Evolutionary conservation across 2,797 vertebrate genomes (phyloP).

Genomic region (Smutsia temminckii): DNA sequence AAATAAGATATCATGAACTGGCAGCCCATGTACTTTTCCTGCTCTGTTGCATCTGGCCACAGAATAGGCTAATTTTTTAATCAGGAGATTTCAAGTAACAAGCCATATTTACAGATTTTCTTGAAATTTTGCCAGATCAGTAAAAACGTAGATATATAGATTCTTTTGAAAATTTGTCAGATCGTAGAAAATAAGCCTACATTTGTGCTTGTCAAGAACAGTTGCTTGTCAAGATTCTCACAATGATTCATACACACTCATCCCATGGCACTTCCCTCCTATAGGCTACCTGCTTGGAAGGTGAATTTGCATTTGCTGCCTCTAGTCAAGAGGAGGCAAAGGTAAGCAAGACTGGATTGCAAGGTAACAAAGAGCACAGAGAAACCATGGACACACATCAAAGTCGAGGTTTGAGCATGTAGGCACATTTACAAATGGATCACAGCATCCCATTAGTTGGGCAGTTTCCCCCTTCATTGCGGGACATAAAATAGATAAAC

Average conservation of each 20-base stretch:
- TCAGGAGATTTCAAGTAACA: conserved; percentile 12
- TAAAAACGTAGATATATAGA: background rate
- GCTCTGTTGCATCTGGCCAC: background rate
- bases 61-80: conserved; percentile 31
- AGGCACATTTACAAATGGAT: conserved; percentile 72
- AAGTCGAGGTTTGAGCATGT: conserved; percentile 27
- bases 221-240: background rate
- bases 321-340: background rate
- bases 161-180: conserved; percentile 34
- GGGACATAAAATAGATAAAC: conserved; percentile 82
- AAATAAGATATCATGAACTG: background rate
- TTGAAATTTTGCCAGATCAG: background rate
- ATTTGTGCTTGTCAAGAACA: background rate
- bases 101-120: background rate
- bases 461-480: conserved; percentile 44
- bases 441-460: conserved; percentile 76
- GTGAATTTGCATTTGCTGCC: conserved; percentile 2
- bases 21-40: background rate
- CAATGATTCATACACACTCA: background rate
- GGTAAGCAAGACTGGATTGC: conserved; percentile 8
- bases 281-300: conserved; percentile 19
- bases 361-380: conserved; percentile 61
- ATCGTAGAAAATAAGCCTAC: conserved; percentile 23
- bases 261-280: background rate
- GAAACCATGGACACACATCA: conserved; percentile 10